Conservation (phyloP, 2,797 vertebrate species). For the Acipenser ruthenus region DNA sequence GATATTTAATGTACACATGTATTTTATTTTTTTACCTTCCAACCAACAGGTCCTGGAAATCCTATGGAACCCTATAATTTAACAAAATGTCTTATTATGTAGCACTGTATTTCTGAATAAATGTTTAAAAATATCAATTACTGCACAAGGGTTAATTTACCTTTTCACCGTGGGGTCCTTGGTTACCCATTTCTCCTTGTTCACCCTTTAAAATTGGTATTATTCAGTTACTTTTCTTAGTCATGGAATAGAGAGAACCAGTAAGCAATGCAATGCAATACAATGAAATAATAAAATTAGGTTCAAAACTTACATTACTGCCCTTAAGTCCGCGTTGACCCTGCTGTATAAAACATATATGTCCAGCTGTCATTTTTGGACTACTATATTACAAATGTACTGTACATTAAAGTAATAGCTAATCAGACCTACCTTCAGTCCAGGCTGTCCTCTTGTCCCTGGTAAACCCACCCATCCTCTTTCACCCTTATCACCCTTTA, state of each 20-base stretch:
- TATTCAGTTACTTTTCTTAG: too few relatives aligned
- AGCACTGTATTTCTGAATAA: background rate
- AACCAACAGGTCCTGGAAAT: constrained; percentile 15
- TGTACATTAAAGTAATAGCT: background rate
- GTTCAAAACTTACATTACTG: constrained; percentile 15
- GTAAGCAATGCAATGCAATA: too few relatives aligned
- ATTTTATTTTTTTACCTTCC: constrained; percentile 13
- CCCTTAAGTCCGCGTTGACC: constrained; percentile 16
- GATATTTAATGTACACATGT: too few relatives aligned
- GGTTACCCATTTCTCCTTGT: constrained; percentile 13
- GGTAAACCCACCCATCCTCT: constrained; percentile 26
- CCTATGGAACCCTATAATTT: constrained; percentile 20
- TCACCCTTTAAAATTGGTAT: constrained; percentile 11
- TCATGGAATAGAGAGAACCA: too few relatives aligned
- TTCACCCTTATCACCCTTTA: constrained; percentile 27
- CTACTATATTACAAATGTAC: background rate
- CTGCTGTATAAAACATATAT: constrained; percentile 14
- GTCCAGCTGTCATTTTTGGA: background rate
- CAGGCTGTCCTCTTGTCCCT: constrained; percentile 18
- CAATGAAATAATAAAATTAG: too few relatives aligned
- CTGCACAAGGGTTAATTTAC: constrained; percentile 9
- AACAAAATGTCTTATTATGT: background rate
- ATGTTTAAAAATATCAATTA: background rate
- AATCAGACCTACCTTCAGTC: constrained; percentile 14
- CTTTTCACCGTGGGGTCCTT: constrained; percentile 15